Evolutionary conservation across 2,888 invertebrate species (phyloP), one percentile per base, ranked within the genome.

Genomic region (Hemistola chrysoprasaria): DNA sequence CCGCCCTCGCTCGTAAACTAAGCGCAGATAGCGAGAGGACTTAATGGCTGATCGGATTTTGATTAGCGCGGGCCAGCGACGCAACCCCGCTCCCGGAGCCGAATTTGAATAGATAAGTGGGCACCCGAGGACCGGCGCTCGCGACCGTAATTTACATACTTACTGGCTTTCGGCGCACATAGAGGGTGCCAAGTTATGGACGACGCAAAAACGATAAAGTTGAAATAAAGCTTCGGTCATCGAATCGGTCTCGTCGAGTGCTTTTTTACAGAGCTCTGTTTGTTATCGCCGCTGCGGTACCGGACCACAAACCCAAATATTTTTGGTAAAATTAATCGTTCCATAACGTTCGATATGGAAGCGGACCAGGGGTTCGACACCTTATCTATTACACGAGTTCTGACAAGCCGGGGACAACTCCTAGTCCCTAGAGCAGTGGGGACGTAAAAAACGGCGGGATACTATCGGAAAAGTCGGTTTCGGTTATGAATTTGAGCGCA

Each of bases 101-200:
- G 79, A 88, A 88, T 88, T 89, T 88, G 87, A 89, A 89, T 89
- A 89, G 88, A 89, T 89, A 88, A 88, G 87, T 84, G 84, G 81
- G 81, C 79, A 79, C 76, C 78, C 76, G 82, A 81, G 83, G 80
- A 79, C 83, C 80, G 78, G 66, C 78, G 80, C 73, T 75, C 82
- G 86, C 82, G 84, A 83, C 83, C 85, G 86, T 87, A 82, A 89
- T 89, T 88, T 89, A 90, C 89, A 88, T 88, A 85, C 87, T 89
- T 83, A 82, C 86, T 71, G 85, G 86, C 83, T 86, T 84, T 83
- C 83, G 82, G 75, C 80, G 78, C 67, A 63, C 81, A 74, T 72
- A 73, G 75, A 72, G 82, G 79, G 82, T 76, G 83, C 82, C 83
- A 77, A 84, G 79, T 82, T 83, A 84, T 81, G 79, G 83, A 73